Evolutionary conservation across 2,888 invertebrate genomes (phyloP), one percentile per base, ranked within the genome.

Genomic region (Lamellibrachia satsuma): DNA sequence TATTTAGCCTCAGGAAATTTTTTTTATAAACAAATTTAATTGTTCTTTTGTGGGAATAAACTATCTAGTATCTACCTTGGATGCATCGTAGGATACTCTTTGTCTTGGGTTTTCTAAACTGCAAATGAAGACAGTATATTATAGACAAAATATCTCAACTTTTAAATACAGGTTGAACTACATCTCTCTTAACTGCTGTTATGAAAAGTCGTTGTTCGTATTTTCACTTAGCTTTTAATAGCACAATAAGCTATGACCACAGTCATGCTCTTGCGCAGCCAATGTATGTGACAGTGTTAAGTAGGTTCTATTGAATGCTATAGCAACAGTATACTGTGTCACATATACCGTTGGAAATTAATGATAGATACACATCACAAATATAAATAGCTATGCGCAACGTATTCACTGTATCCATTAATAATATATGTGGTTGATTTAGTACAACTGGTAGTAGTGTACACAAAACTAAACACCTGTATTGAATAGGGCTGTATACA

Each of bases 91-190:
- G 75, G 75, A 75, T 75, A 75, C 75, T 75, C 75, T 2, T 6
- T 75, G 75, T 75, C 75, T 75, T 75, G 75, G 75, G 75, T 75
- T 75, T 75, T 75, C 75, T 75, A 75, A 75, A 15, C 75, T 75
- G 75, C 75, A 75, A 75, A 22, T 75, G 75, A 75, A 75, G 22
- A 75, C 75, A 75, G 22, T 22, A 22, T 22, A 75, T 75, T 75
- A 75, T 75, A 75, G 22, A 75, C 75, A 75, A 22, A 11, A 57
- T 75, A 75, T 15, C 22, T 75, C 75, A 15, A 75, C 6, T 11
- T 22, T 11, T 75, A 75, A 75, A 75, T 75, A 75, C 11, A 75
- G 75, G 75, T 75, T 11, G 4, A 15, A 1, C 39, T 39, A 39
- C 39, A 39, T 39, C 39, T 39, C 39, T 39, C 39, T 39, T 39